phyloP scores from a whole-genome alignment of 1,140 invertebrate species.

The Caenorhabditis latens region DNA sequence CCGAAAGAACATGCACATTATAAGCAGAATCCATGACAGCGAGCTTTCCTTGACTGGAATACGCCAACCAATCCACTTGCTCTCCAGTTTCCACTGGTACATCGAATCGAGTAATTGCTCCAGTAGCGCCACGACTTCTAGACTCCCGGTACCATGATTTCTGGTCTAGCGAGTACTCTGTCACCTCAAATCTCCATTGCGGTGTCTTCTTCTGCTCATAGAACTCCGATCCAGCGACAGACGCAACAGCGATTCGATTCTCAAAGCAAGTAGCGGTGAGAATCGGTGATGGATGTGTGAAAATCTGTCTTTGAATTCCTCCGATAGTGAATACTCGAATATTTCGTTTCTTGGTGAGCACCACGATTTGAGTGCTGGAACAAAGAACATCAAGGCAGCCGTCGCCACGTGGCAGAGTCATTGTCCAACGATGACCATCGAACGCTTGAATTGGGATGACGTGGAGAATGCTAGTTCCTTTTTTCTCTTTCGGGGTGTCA shows the following conservation, averaged over 20 bases:
- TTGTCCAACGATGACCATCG: constrained; percentile 2
- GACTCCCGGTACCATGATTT: constrained; percentile 1
- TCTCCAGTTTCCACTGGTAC: constrained; percentile 20
- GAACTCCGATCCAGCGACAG: constrained; percentile 19
- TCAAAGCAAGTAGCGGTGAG: constrained; percentile 24
- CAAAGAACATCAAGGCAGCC: constrained; percentile 22
- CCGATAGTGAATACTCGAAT: constrained; percentile 50
- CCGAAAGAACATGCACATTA: constrained; percentile 16
- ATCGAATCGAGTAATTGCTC: neutral
- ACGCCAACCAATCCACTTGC: constrained; percentile 32
- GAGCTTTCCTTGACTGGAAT: constrained; percentile 41
- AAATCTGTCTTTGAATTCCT: constrained; percentile 49
- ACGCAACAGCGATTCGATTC: constrained; percentile 34
- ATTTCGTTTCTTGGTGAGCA: constrained; percentile 22
- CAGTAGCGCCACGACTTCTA: neutral
- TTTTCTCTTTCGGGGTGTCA: neutral
- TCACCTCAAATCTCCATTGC: constrained; percentile 28
- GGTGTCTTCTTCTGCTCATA: constrained; percentile 10
- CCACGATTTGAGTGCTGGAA: constrained; percentile 6
- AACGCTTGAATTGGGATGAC: constrained; percentile 32
- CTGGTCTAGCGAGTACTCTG: neutral
- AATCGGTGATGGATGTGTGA: constrained; percentile 47
- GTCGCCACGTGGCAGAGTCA: constrained; percentile 20
- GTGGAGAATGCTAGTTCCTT: constrained; percentile 30
- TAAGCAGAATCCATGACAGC: constrained; percentile 17